phyloP scores from a whole-genome alignment of 2,888 invertebrate genomes.

The Pyralis farinalis region DNA sequence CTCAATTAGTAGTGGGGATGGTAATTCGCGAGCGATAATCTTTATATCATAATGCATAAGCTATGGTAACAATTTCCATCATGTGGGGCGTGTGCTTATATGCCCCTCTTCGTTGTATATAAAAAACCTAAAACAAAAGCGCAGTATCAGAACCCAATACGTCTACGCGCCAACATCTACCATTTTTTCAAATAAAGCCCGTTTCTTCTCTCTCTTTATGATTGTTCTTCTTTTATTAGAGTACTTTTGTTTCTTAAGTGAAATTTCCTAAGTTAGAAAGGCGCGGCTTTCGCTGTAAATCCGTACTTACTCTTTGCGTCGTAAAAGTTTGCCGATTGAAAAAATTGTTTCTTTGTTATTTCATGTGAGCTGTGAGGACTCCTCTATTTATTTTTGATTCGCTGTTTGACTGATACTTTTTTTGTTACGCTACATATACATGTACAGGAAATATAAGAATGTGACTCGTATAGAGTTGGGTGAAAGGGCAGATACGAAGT shows the following conservation, averaged over 20 bases:
- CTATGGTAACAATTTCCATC: too few species aligned
- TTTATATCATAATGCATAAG: too few species aligned
- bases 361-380: constrained; percentile 18
- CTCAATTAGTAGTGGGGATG: too few species aligned
- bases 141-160: not conserved
- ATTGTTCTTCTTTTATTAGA: constrained; percentile 79
- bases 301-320: constrained; percentile 69
- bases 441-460: not conserved
- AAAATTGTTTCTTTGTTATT: constrained; percentile 53
- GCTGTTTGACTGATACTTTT: not conserved
- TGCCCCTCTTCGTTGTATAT: too few species aligned
- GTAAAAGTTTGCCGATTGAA: constrained; percentile 73
- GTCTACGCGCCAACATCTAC: constrained; percentile 22
- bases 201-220: constrained; percentile 70
- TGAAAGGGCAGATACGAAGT: too few species aligned
- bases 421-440: too few species aligned
- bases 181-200: constrained; percentile 53
- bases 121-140: too few species aligned
- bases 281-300: constrained; percentile 67
- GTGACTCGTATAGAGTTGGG: not conserved
- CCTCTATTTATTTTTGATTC: constrained; percentile 28
- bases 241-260: constrained; percentile 79
- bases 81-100: too few species aligned
- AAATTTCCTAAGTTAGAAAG: constrained; percentile 73
- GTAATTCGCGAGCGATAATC: too few species aligned